Evolutionary conservation across 92 coral and sea anemone species (phyloP), one percentile per base, ranked within the genome.

Genomic region (Porites divaricata): DNA sequence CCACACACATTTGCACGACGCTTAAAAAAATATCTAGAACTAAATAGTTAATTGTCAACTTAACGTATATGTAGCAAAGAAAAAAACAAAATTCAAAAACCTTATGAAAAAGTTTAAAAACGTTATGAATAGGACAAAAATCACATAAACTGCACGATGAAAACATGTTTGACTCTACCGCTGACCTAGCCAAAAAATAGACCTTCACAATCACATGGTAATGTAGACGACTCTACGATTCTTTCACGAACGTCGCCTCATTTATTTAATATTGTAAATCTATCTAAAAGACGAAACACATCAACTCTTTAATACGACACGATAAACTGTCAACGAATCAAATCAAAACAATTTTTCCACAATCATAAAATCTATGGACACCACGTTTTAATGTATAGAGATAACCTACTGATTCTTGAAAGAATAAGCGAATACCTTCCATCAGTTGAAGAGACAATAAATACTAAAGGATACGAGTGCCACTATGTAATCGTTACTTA

Each of bases 141-240:
- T 80, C 68, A 80, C 70, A 17, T 51, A 21, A 65, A 52, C 57
- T 56, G 9, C 16, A 25, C 8, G 51, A 80, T 28, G 57, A 69
- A 26, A 70, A 68, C 45, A 13, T 63, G 69, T 54, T 68, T n/a
- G 57, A 80, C 67, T 80, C 13, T 41, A 61, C 72, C 79, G 79
- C 86, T 82, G 79, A 82, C 79, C 79, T 82, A 82, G 86, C 86
- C 78, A 82, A 70, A 79, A 76, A 81, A 77, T 49, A 66, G 67
- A 79, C 61, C 61, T 58, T 71, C 48, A 81, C 78, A 63, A 63
- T 58, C 25, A 20, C 70, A 69, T 54, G 45, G 16, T 48, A 80
- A 67, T 53, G 75, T 67, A 54, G 63, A 73, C 62, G 45, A 73
- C 63, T 35, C 53, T 50, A 73, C 77, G 20, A 73, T 73, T 24